Conservation (phyloP, 2,888 invertebrate species). For the Drosophila demipolita region DNA sequence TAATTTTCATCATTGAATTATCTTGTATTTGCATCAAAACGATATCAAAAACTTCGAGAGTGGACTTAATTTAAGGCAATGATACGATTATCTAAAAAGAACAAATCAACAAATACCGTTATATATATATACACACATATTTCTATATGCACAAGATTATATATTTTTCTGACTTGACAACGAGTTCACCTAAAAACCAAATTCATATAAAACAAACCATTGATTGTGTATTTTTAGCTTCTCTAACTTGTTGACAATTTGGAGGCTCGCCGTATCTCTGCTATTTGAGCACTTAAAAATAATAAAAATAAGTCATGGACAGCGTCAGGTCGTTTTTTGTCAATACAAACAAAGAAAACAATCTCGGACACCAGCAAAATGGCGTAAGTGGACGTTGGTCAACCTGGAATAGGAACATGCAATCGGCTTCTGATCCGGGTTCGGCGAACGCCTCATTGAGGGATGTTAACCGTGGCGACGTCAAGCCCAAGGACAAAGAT, state of each 20-base stretch:
- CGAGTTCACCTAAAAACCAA: constrained; percentile 27
- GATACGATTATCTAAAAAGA: constrained; percentile 44
- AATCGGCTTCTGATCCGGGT: constrained; percentile 56
- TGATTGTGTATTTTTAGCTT: constrained; percentile 66
- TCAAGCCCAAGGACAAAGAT: constrained; percentile 83
- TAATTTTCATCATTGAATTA: constrained; percentile 1
- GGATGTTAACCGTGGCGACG: constrained; percentile 59
- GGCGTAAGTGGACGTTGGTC: constrained; percentile 58
- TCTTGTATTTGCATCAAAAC: neutral
- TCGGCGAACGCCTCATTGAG: constrained; percentile 57
- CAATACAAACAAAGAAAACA: constrained; percentile 68
- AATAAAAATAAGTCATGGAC: constrained; percentile 63
- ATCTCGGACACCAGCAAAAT: constrained; percentile 64
- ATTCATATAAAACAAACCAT: constrained; percentile 35
- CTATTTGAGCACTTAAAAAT: neutral
- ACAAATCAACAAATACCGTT: constrained; percentile 40
- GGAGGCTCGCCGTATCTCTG: constrained; percentile 66
- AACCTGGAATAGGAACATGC: constrained; percentile 57
- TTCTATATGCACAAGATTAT: constrained; percentile 13
- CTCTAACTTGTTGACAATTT: constrained; percentile 58
- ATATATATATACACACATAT: neutral
- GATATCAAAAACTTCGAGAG: constrained; percentile 22
- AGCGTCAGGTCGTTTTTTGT: constrained; percentile 81
- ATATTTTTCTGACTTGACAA: constrained; percentile 45
- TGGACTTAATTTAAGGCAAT: constrained; percentile 33